Evolutionary conservation across 2,888 invertebrate species (phyloP), one percentile per base, ranked within the genome.

Genomic region (Trichopria drosophilae): DNA sequence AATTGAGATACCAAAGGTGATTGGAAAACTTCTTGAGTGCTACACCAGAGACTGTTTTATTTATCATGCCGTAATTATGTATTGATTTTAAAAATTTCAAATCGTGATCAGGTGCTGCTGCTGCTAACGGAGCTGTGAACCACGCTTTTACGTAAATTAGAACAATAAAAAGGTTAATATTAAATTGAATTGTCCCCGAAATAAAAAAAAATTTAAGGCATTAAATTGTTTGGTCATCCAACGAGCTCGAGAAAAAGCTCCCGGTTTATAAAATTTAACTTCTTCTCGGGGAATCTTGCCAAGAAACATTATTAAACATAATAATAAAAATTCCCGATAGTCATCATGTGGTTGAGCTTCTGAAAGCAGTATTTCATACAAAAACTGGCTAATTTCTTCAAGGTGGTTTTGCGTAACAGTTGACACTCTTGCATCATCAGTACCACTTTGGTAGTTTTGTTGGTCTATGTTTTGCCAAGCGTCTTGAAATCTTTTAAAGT

Each of bases 211-310:
- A n/a, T n/a, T n/a, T n/a, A n/a, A n/a, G n/a, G n/a, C n/a, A n/a
- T n/a, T n/a, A n/a, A n/a, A n/a, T n/a, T n/a, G n/a, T 51, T 55
- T 65, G 6, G 56, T 46, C 62, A 66, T 66, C 63, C 65, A 67
- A 4, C 62, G 52, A 44, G 66, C 63, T 42, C 63, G 64, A 22
- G 60, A 62, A 40, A 62, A 44, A 16, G 63, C 59, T 23, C 64
- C 65, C 43, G 61, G 62, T 16, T 53, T 49, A 26, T 51, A 43
- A 57, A 63, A 60, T 32, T 53, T 57, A 3, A 59, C 46, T 36
- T 59, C 41, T 23, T 36, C 42, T 23, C 26, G 24, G 40, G 57
- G 51, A 32, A 47, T 28, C 39, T 53, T 55, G 24, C 57, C 57
- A 16, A 64, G 52, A 41, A 63, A 66, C n/a, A n/a, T n/a, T 45